A percentile compares a stretch with the other conserved stretches of the same genome.
phyloP scores from a whole-genome alignment of 2,888 invertebrate species.

The Torymus tubicola region DNA sequence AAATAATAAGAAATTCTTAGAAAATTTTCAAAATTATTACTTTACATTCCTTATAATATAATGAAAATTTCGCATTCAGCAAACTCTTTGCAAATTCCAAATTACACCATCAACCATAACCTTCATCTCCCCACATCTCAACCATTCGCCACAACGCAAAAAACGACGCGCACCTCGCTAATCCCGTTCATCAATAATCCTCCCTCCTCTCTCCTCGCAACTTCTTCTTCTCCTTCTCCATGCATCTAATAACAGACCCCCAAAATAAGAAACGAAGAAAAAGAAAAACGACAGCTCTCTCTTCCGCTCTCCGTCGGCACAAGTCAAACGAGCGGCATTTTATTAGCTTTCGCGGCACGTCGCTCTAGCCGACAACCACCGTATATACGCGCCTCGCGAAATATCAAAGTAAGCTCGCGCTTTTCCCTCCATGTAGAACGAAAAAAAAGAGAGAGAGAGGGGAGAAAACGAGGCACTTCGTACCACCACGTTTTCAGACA shows the following conservation, averaged over 20 bases:
- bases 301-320: background rate
- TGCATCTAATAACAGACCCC: constrained; percentile 22
- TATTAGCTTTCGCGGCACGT: constrained; percentile 48
- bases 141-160: too few species aligned
- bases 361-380: constrained; percentile 3
- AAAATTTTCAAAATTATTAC: too few species aligned
- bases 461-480: constrained; percentile 44
- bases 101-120: too few species aligned
- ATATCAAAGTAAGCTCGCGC: background rate
- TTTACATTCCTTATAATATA: too few species aligned
- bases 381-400: background rate
- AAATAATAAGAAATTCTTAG: too few species aligned
- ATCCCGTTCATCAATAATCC: constrained; percentile 17
- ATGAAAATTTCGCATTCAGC: too few species aligned
- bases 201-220: background rate
- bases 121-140: too few species aligned
- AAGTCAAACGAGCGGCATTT: constrained; percentile 21
- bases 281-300: background rate
- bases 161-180: too few species aligned
- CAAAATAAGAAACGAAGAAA: background rate
- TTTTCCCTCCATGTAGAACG: background rate
- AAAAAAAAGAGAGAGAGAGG: constrained; percentile 34
- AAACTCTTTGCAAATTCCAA: too few species aligned
- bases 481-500: background rate
- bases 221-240: background rate